A percentile compares a stretch with the other conserved stretches of the same genome.
Evolutionary conservation across 1,140 invertebrate species (phyloP).

Genomic region (Microplitis demolitor): DNA sequence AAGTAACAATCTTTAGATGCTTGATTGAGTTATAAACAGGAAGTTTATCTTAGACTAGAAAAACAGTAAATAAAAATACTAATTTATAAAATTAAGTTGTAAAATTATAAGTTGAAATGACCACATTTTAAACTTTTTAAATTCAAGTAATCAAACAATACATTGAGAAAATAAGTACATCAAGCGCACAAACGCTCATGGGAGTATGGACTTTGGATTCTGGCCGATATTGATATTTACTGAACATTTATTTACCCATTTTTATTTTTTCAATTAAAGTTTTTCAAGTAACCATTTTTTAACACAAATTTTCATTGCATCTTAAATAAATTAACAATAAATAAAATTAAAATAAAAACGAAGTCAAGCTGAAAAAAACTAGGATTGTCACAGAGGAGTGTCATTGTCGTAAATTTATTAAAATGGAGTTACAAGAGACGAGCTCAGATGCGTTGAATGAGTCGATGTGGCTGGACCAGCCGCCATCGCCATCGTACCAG

Average conservation of each 20-base stretch:
- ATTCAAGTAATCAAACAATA: not conserved
- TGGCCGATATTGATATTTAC: not conserved
- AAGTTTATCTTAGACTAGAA: not conserved
- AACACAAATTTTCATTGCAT: no score
- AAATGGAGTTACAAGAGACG: slow-evolving; percentile 53
- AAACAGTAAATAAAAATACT: not conserved
- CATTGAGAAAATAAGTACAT: slow-evolving; percentile 3
- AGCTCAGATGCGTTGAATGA: slow-evolving; percentile 47
- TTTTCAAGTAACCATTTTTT: not conserved
- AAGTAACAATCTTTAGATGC: no score
- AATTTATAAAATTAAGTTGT: not conserved
- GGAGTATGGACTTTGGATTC: slow-evolving; percentile 25
- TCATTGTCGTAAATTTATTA: slow-evolving; percentile 8
- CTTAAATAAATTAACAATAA: not conserved
- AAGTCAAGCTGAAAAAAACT: not conserved
- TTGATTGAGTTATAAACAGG: no score
- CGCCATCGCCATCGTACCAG: slow-evolving; percentile 51
- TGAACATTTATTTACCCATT: not conserved
- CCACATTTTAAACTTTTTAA: not conserved
- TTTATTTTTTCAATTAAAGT: not conserved
- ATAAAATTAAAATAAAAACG: not conserved
- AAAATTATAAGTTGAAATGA: not conserved
- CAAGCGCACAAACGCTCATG: not conserved
- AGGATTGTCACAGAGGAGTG: not conserved
- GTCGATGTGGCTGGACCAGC: slow-evolving; percentile 48